Percentiles rank a stretch among this genome's conserved stretches.
These are phyloP conservation scores for Ceratosolen solmsi DNA, from an alignment of 1,140 invertebrate species.

Conservation along the genomic window DNA sequence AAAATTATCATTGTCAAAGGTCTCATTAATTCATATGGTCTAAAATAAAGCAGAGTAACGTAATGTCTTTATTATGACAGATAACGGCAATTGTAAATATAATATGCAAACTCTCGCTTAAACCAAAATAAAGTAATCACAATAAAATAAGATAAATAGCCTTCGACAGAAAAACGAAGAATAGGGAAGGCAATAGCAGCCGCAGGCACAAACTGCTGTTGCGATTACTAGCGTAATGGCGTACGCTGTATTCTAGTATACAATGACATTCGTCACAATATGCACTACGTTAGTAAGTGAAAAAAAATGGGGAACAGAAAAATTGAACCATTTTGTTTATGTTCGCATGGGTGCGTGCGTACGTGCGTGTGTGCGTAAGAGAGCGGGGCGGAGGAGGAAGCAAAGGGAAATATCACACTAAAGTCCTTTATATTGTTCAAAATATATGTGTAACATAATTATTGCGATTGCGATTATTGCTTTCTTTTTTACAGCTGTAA, in stretches of 20 bases:
- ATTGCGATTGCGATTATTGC: no score
- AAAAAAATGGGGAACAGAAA: slow-evolving; percentile 27
- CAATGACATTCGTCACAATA: slow-evolving; percentile 32
- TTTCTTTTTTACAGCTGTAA: no score
- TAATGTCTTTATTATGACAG: slow-evolving; percentile 30
- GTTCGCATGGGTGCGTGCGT: no score
- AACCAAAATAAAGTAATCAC: slow-evolving; percentile 48
- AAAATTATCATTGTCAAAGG: neutral
- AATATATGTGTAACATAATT: no score
- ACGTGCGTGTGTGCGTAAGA: no score
- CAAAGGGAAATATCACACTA: no score
- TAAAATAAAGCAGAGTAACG: slow-evolving; percentile 16
- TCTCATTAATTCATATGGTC: slow-evolving; percentile 33
- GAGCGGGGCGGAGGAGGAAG: no score
- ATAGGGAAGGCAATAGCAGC: slow-evolving; percentile 34
- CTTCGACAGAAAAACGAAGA: slow-evolving; percentile 7
- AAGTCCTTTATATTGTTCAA: no score
- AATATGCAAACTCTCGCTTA: slow-evolving; percentile 11
- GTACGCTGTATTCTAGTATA: neutral
- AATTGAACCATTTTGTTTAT: slow-evolving; percentile 28
- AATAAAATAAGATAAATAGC: slow-evolving; percentile 51
- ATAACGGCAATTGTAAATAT: neutral
- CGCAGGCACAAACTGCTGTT: slow-evolving; percentile 42
- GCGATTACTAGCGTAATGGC: neutral
- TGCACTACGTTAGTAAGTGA: slow-evolving; percentile 21